Base-by-base conservation (phyloP, 2,797 vertebrate genomes). In the Eulemur albifrons region DNA sequence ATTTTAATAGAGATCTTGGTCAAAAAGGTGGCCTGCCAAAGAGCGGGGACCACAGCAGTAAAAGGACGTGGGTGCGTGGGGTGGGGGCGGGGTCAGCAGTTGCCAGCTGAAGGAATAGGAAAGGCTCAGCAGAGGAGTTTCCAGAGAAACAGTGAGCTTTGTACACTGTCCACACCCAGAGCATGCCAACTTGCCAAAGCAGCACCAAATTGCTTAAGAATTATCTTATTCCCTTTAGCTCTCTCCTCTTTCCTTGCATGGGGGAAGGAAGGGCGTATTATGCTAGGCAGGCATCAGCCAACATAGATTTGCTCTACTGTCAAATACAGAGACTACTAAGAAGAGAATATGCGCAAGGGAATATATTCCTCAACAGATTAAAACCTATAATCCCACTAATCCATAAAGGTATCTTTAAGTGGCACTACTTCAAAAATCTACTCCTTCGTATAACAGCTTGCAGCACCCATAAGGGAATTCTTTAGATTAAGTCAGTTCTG, bases 381-480 rank as follows among this genome's bases (percentile, higher is more conserved):
- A 93, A 92, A 77, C 30, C 54, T 92, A 15, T 73, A 92, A 92
- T 90, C 67, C 54, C 61, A 97, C 72, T 92, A 91, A 89, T 72
- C 48, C 65, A 93, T 30, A 12, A 72, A 89, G 48, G 61, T 45
- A 90, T 54, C 35, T 88, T 61, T 63, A 85, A 92, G 52, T 87
- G 63, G n/a, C 30, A 85, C 52, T 38, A 90, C 61, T 88, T 96
- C 17, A 73, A 88, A 80, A 95, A 80, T 73, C 50, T 89, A 54
- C 67, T 92, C 38, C 23, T 84, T 80, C n/a, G 38, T 35, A 27
- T 52, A 93, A 82, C 21, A 88, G 63, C 81, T 72, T 92, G 84
- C 17, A 84, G 70, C 32, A 52, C 52, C 45, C 61, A 79, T 30
- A 35, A 86, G 43, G 12, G 50, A 88, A 88, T 73, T 93, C 89